phyloP scores from a whole-genome alignment of 1,140 invertebrate species.

The Muscidifurax raptorellus region DNA sequence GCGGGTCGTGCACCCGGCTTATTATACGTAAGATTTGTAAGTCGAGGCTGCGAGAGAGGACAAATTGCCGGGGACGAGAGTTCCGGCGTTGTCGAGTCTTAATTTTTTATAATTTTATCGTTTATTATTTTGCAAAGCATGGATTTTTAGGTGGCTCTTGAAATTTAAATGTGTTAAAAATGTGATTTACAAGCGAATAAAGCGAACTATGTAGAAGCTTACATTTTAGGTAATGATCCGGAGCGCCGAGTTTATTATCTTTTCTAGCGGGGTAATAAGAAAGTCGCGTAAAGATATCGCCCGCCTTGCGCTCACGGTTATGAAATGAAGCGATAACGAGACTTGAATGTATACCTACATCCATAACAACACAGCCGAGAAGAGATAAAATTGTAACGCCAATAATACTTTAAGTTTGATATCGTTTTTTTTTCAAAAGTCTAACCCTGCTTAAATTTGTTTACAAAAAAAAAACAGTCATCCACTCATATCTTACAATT shows the following conservation, averaged over 20 bases:
- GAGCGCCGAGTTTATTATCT: not conserved
- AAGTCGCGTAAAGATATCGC: not conserved
- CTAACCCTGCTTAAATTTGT: too few relatives aligned
- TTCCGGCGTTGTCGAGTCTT: not conserved
- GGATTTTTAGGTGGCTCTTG: not conserved
- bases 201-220: not conserved
- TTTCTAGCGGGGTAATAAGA: not conserved
- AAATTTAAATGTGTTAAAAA: not conserved
- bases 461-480: too few relatives aligned
- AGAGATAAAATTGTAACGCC: too few relatives aligned
- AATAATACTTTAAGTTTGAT: too few relatives aligned
- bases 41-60: conserved; percentile 21
- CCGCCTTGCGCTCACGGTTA: not conserved
- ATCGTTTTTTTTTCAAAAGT: too few relatives aligned
- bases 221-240: not conserved
- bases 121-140: too few relatives aligned
- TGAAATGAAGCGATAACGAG: conserved; percentile 44
- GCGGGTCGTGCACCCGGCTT: conserved; percentile 48
- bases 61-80: conserved; percentile 27
- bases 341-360: not conserved
- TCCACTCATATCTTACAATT: too few relatives aligned
- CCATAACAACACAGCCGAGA: too few relatives aligned
- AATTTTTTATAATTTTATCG: not conserved
- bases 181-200: too few relatives aligned
- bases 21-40: conserved; percentile 49